Base-by-base conservation (phyloP, 2,113 vertebrate species). In the Ahaetulla prasina region DNA sequence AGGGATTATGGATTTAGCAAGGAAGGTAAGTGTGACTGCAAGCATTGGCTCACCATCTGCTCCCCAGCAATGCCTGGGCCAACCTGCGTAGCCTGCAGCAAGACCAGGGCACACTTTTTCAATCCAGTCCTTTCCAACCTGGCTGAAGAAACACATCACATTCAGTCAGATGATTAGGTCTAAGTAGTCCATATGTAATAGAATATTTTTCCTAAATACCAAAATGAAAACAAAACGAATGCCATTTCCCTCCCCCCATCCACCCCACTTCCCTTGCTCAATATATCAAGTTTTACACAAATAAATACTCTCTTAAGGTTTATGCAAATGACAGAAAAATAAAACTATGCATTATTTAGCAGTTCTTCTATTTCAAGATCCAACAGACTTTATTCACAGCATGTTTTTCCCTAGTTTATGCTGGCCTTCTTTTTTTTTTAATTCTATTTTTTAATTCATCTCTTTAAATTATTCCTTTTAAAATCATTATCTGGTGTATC, bases 1-100 rank as follows among this genome's bases (percentile, higher is more conserved):
- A 99, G 99, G 99, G 99, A 99, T 99, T 99, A 99, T 99, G 99
- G 99, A 99, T 99, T 99, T 99, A 99, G 98, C 98, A 98, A 98
- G 98, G 98, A 99, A 99, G 99, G 99, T 99, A 99, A 99, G 99
- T 99, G 99, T 99, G 99, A 99, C 99, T 99, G 99, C 98, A 99
- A 99, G 99, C 99, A 98, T 99, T 99, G 99, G 99, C 99, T 99
- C 97, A 97, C 99, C 99, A 99, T 99, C 99, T 99, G 99, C 99
- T 99, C 99, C 98, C 99, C 99, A 98, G 98, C 99, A 98, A 98
- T 99, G 98, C 97, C 97, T 97, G 98, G 99, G 99, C 99, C 99
- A 99, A 99, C 99, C 99, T 99, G 99, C 99, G 98, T 98, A 98
- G 99, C 99, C 99, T 98, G 98, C 98, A 99, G 99, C 99, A 99